Conservation (phyloP, 2,888 invertebrate genomes). For the Erynnis tages region DNA sequence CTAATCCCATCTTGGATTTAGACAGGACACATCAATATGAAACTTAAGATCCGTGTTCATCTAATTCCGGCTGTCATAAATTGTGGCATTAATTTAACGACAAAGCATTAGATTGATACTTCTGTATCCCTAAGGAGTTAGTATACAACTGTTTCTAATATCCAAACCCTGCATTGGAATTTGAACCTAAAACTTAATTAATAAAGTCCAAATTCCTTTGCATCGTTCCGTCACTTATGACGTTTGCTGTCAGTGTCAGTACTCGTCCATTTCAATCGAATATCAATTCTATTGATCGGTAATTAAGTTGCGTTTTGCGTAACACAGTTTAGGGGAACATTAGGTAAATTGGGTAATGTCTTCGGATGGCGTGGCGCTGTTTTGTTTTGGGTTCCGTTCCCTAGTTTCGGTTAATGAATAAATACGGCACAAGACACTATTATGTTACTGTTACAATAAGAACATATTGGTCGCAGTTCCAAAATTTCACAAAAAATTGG, state of each 20-base stretch:
- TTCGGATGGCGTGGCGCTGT: constrained; percentile 58
- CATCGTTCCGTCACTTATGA: constrained; percentile 28
- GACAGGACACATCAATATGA: constrained; percentile 40
- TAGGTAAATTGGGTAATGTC: constrained; percentile 76
- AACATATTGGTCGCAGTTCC: too few relatives aligned
- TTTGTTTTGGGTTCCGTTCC: constrained; percentile 50
- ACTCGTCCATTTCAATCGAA: constrained; percentile 43
- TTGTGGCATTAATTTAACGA: constrained; percentile 79
- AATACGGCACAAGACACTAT: constrained; percentile 2
- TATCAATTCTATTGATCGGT: constrained; percentile 58
- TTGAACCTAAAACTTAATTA: not conserved
- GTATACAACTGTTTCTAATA: constrained; percentile 46
- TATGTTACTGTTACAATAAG: not conserved
- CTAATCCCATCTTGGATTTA: constrained; percentile 10
- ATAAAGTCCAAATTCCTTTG: constrained; percentile 37
- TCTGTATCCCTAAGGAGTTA: constrained; percentile 79
- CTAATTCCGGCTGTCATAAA: constrained; percentile 77
- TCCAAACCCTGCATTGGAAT: constrained; percentile 7
- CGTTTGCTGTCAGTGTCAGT: constrained; percentile 12
- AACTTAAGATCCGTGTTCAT: constrained; percentile 45
- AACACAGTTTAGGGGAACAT: constrained; percentile 43
- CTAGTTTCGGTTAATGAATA: constrained; percentile 19
- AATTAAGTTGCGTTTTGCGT: constrained; percentile 42
- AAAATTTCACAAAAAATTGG: too few relatives aligned
- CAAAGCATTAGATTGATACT: constrained; percentile 69